Conservation (phyloP, 2,797 vertebrate genomes). For the Pagetopsis macropterus region DNA sequence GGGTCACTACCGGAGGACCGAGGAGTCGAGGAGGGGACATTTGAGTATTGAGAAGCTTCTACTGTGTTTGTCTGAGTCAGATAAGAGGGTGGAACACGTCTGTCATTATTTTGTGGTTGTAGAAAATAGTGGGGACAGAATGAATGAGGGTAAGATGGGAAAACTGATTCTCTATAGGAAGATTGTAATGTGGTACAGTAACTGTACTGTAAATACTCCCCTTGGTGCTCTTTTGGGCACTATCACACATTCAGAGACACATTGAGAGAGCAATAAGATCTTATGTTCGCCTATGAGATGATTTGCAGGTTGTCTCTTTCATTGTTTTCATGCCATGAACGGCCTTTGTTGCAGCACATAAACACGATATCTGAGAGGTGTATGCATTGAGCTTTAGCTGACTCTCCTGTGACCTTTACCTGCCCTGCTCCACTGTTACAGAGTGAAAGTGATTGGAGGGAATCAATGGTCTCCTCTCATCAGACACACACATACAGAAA, state of each 20-base stretch:
- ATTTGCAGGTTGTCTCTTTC: conserved; percentile 33
- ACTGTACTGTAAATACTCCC: conserved; percentile 36
- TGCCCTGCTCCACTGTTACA: conserved; percentile 46
- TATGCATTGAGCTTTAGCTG: conserved; percentile 23
- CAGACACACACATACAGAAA: conserved; percentile 38
- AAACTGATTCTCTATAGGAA: conserved; percentile 22
- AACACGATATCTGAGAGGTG: conserved; percentile 24
- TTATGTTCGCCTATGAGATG: conserved; percentile 23
- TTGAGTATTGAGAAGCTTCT: too few relatives aligned
- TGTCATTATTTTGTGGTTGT: conserved; percentile 50
- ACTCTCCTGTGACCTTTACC: conserved; percentile 62
- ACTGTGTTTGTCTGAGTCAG: conserved; percentile 43
- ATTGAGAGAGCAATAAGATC: conserved; percentile 17
- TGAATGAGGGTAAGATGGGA: conserved; percentile 23
- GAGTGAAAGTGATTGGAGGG: conserved; percentile 58
- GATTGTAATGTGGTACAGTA: conserved; percentile 15
- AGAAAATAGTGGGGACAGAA: conserved; percentile 14
- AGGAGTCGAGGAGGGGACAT: too few relatives aligned
- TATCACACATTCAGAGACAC: conserved; percentile 3
- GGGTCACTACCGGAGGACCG: too few relatives aligned
- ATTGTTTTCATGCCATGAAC: conserved; percentile 10
- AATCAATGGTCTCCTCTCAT: conserved; percentile 68
- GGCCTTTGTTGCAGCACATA: conserved; percentile 33
- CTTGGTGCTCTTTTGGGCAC: conserved; percentile 7
- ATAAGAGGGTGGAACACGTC: conserved; percentile 27